These are phyloP conservation scores for Aurelia sp. DNA, from an alignment of 30 jellyfish, hydroid and myxozoan species.

Conservation along the genomic window DNA sequence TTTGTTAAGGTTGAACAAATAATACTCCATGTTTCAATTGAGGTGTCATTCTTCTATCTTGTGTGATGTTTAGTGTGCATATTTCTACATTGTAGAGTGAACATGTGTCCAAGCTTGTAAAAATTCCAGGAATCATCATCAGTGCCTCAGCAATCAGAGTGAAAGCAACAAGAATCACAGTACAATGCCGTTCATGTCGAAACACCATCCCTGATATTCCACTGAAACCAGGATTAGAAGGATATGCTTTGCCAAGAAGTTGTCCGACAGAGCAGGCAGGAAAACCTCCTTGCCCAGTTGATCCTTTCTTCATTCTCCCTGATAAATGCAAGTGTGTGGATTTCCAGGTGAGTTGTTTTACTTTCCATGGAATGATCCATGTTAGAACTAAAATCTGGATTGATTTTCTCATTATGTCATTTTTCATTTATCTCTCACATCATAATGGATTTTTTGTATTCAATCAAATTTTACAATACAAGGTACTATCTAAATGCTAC, in stretches of 20 bases:
- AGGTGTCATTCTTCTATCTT: too few relatives aligned
- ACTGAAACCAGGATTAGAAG: conserved; percentile 96
- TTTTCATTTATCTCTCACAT: too few relatives aligned
- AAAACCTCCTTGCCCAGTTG: conserved; percentile 99
- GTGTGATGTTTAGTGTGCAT: background rate
- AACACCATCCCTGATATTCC: conserved; percentile 92
- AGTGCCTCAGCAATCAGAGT: conserved; percentile 99
- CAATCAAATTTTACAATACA: too few relatives aligned
- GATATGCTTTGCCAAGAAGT: conserved; percentile 94
- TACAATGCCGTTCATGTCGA: conserved; percentile 96
- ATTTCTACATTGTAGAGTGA: conserved; percentile 71
- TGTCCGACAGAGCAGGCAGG: conserved; percentile 98
- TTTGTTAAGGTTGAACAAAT: too few relatives aligned
- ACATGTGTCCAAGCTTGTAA: conserved; percentile 93
- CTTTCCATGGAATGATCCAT: background rate
- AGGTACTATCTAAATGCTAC: too few relatives aligned
- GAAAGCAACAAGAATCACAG: conserved; percentile 90
- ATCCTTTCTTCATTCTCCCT: conserved; percentile 97
- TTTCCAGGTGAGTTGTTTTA: conserved; percentile 78
- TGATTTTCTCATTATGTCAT: too few relatives aligned
- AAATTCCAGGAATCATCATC: conserved; percentile 96
- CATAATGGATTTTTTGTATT: too few relatives aligned
- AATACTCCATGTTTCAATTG: too few relatives aligned
- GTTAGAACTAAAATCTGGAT: background rate
- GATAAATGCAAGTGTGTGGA: conserved; percentile 99